Evolutionary conservation across 2,888 invertebrate genomes (phyloP).

Genomic region (Cantharis rustica): DNA sequence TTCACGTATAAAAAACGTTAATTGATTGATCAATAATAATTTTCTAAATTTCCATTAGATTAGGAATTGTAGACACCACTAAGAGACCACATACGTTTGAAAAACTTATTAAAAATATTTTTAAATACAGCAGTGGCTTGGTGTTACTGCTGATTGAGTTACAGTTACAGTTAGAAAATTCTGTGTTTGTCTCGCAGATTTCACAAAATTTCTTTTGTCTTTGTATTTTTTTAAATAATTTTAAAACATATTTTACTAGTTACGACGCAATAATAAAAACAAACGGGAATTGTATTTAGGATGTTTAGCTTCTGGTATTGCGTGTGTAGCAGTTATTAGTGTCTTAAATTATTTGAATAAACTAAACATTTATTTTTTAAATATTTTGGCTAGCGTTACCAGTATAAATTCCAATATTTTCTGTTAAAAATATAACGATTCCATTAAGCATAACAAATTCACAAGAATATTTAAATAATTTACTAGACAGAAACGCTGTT

Average conservation of each 20-base stretch:
- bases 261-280: neutral
- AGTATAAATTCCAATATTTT: neutral
- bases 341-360: neutral
- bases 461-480: neutral
- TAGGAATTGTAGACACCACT: neutral
- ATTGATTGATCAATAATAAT: neutral
- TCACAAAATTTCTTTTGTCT: too few species aligned
- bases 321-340: neutral
- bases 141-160: too few species aligned
- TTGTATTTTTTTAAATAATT: neutral
- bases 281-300: neutral
- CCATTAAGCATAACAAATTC: neutral
- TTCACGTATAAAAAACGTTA: neutral
- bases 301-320: neutral
- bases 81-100: neutral
- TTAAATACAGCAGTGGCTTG: too few species aligned
- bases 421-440: neutral
- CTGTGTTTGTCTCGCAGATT: too few species aligned
- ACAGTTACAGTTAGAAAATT: too few species aligned
- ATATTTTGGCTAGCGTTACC: neutral
- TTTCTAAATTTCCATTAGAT: neutral
- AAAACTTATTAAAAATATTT: too few species aligned
- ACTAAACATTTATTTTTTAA: neutral
- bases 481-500: neutral
- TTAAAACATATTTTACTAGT: neutral